Base-by-base conservation (phyloP, 2,888 invertebrate genomes). In the Acheta domesticus region DNA sequence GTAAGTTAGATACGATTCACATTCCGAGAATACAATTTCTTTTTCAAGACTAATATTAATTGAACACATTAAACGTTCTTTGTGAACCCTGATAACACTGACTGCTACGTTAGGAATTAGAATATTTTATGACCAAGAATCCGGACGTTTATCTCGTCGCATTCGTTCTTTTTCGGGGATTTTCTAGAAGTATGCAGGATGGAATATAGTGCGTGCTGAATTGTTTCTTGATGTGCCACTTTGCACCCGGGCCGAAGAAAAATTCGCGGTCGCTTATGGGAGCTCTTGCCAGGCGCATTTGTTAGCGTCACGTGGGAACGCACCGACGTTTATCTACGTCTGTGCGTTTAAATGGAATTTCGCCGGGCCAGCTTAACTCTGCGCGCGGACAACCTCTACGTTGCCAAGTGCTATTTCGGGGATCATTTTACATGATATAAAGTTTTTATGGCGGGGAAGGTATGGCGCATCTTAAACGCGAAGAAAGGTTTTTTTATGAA, bases 341-440 rank as follows among this genome's bases (percentile, higher is more conserved):
- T 19, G 62, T 62, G 62, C 14, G 14, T 62, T 62, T 62, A 62
- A 62, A 19, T 62, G 14, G 14, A 62, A 62, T 62, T 62, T 62
- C 62, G n/a, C 62, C 36, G n/a, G n/a, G 62, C 62, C 16, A 62
- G 16, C 62, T 36, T 36, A 36, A 36, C 36, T 36, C 36, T 36
- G 36, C 62, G n/a, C 62, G 62, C 62, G 62, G 16, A 62, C 62
- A 62, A 62, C 62, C 14, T 62, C 16, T 36, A 36, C n/a, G 62
- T 62, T 62, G 14, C n/a, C 62, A 62, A 62, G 16, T 62, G 62
- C 62, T 19, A 62, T 62, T 62, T 62, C 62, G 62, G 62, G 62
- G 62, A 62, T 62, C 62, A n/a, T 62, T 62, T 62, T 62, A 62
- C n/a, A 62, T 62, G 62, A 62, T 62, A 62, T 62, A n/a, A 62